Evolutionary conservation across 2,113 vertebrate genomes (phyloP), one percentile per base, ranked within the genome.

Genomic region (Henicopernis longicauda): DNA sequence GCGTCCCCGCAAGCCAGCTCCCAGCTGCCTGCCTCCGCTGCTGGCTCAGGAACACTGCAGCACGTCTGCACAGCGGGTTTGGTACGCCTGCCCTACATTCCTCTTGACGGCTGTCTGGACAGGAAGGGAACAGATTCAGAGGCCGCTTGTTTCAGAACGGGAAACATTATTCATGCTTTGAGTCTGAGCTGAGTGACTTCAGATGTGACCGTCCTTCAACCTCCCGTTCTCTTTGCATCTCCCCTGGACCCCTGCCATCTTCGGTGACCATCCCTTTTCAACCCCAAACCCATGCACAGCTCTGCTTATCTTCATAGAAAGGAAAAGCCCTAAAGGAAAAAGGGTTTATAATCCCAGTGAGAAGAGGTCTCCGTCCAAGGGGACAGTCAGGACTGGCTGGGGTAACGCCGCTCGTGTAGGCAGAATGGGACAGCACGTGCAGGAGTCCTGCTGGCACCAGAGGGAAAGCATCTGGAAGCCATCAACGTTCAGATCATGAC

Each of bases 1-100:
- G 47, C 5, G 0, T 38, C 49, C 20, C 69, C 1, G 1, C 0
- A 14, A 80, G 69, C 14, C 22, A 3, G 36, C 27, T 54, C 57
- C 79, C 69, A 40, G 38, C 32, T 17, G 47, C 54, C 70, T 27
- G 44, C 32, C 45, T 81, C 34, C 3, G 1, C 78, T 10, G 55
- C 72, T 69, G 78, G 87, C 67, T 74, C 17, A 2, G 86, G 86
- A 79, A 80, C 3, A 9, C 32, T 3, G 52, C 6, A 1, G 84
- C 49, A 42, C 11, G 8, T 32, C 55, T 34, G 34, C 71, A 42
- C 58, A 49, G 42, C 6, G 3, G 47, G 42, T 67, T 50, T 10
- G 18, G n/a, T 86, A 19, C 3, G 32, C 67, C 72, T 38, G 63
- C 32, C 81, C 76, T 36, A 31, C 91, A 47, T 71, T 91, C 61